Conservation (phyloP, 2,113 vertebrate genomes). For the Polyodon spathula region DNA sequence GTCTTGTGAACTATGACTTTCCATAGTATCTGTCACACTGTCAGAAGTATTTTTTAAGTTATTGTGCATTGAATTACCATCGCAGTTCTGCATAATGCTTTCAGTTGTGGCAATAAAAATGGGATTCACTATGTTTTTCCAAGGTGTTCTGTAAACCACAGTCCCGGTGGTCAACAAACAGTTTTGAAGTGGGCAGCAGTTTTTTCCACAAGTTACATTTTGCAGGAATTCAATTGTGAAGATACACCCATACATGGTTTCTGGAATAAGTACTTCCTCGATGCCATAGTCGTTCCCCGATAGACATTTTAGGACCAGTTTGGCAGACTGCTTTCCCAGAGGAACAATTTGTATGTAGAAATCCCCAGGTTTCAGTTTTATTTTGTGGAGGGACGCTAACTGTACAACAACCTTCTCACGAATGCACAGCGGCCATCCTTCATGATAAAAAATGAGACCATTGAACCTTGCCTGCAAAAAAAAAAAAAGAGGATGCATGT, state of each 20-base stretch:
- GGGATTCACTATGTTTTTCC: slow-evolving; percentile 65
- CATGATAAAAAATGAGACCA: slow-evolving; percentile 62
- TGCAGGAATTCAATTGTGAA: slow-evolving; percentile 68
- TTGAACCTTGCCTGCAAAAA: slow-evolving; percentile 55
- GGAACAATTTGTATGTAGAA: slow-evolving; percentile 70
- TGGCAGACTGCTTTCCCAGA: slow-evolving; percentile 55
- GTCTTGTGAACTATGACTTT: slow-evolving; percentile 56
- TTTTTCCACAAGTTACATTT: slow-evolving; percentile 55
- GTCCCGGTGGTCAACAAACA: slow-evolving; percentile 63
- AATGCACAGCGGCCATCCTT: slow-evolving; percentile 71
- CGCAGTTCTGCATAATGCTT: slow-evolving; percentile 47
- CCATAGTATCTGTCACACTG: slow-evolving; percentile 54
- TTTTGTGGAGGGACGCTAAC: slow-evolving; percentile 62
- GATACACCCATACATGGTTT: slow-evolving; percentile 64
- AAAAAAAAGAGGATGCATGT: slow-evolving; percentile 22
- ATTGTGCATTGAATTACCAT: slow-evolving; percentile 38
- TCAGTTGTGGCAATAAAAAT: slow-evolving; percentile 54
- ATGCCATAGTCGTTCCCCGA: slow-evolving; percentile 56
- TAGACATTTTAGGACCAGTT: slow-evolving; percentile 70
- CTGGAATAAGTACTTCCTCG: slow-evolving; percentile 56
- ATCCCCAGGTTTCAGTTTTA: slow-evolving; percentile 62
- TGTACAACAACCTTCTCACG: slow-evolving; percentile 67
- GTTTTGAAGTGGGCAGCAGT: slow-evolving; percentile 58
- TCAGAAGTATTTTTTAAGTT: slow-evolving; percentile 30
- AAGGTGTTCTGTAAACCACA: slow-evolving; percentile 57